These are phyloP conservation scores for Canis aureus DNA, from an alignment of 2,113 vertebrate species.

Conservation along the genomic window DNA sequence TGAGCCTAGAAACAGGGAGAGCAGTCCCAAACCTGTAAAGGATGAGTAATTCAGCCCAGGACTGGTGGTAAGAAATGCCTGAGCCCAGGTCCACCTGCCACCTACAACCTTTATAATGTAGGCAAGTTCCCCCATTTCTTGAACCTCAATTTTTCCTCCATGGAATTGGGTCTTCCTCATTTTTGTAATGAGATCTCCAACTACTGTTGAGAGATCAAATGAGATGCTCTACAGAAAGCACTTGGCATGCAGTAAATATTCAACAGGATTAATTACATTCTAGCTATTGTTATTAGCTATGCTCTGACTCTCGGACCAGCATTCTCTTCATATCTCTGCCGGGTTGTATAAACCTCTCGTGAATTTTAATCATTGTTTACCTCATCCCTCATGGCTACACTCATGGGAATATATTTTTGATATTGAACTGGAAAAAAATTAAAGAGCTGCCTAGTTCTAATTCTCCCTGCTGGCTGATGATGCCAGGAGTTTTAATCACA, in stretches of 20 bases:
- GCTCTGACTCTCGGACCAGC: neutral
- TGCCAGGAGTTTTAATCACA: conserved; percentile 69
- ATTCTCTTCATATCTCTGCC: neutral
- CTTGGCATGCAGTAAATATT: neutral
- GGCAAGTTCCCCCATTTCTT: neutral
- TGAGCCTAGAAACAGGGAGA: neutral
- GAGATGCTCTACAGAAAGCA: neutral
- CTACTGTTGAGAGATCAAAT: neutral
- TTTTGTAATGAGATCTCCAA: neutral
- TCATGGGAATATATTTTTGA: conserved; percentile 53
- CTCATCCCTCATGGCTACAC: conserved; percentile 26
- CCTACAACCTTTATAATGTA: neutral
- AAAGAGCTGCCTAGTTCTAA: conserved; percentile 40
- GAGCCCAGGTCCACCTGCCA: neutral
- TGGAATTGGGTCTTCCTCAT: neutral
- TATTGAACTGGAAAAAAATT: conserved; percentile 61
- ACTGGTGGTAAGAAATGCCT: neutral
- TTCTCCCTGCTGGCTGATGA: conserved; percentile 54
- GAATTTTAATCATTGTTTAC: conserved; percentile 64
- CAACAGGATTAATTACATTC: neutral
- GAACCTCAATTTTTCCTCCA: conserved; percentile 16
- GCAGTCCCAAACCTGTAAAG: neutral
- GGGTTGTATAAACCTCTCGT: conserved; percentile 5
- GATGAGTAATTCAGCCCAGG: neutral
- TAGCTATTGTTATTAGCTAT: conserved; percentile 25